phyloP scores from a whole-genome alignment of 2,797 vertebrate genomes.

The Pseudochaenichthys georgianus region DNA sequence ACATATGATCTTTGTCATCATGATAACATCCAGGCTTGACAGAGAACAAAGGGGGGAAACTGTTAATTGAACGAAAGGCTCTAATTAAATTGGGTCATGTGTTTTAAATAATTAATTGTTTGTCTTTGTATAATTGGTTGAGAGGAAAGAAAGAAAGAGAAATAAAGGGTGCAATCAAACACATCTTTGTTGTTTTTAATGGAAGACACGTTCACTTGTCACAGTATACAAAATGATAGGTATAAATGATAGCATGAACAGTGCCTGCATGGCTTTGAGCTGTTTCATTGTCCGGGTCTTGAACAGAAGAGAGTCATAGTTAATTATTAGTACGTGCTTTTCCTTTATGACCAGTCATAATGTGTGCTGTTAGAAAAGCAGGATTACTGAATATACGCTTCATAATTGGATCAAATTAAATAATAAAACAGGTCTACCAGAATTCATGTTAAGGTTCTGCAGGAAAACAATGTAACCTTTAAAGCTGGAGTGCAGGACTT shows the following conservation, averaged over 20 bases:
- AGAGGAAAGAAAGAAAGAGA: background rate
- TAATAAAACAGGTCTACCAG: too few relatives aligned
- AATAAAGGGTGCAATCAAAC: background rate
- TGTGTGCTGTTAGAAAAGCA: background rate
- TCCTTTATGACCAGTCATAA: background rate
- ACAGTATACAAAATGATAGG: background rate
- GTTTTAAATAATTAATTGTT: slow-evolving; percentile 50
- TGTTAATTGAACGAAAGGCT: slow-evolving; percentile 92
- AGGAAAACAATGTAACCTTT: too few relatives aligned
- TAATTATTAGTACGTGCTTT: background rate
- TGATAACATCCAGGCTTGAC: slow-evolving; percentile 91
- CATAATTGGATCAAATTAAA: background rate
- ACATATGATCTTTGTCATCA: slow-evolving; percentile 88
- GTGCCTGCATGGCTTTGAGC: slow-evolving; percentile 1
- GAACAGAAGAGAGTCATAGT: background rate
- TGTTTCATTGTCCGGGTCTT: background rate
- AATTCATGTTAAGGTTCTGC: background rate
- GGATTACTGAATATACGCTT: background rate
- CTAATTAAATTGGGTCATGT: slow-evolving; percentile 87
- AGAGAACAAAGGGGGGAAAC: slow-evolving; percentile 84
- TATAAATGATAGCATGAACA: background rate
- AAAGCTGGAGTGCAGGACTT: too few relatives aligned
- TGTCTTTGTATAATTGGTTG: slow-evolving; percentile 55
- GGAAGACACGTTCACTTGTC: background rate
- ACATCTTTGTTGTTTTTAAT: background rate